Conservation (phyloP, 2,113 vertebrate genomes). For the Spermophilus dauricus region DNA sequence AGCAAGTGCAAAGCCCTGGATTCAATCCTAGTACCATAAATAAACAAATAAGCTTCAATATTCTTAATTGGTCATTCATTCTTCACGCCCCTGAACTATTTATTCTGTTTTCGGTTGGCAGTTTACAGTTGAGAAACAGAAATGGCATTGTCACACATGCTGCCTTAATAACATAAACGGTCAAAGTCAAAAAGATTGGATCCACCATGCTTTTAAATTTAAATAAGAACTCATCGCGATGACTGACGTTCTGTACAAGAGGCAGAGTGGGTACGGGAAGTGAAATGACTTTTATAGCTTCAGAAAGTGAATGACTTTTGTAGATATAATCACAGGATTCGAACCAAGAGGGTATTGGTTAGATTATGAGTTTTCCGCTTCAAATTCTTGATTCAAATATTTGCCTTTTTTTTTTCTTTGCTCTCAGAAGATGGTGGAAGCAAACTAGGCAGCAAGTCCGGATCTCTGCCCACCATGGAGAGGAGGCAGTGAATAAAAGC, state of each 20-base stretch:
- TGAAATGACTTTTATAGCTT: neutral
- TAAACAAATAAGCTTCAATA: neutral
- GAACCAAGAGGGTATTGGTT: neutral
- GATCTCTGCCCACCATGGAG: too few relatives aligned
- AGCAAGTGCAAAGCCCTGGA: too few relatives aligned
- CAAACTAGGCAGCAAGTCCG: too few relatives aligned
- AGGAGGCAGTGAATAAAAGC: too few relatives aligned
- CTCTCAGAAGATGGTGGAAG: too few relatives aligned
- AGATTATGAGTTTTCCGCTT: constrained; percentile 5
- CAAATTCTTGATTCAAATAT: neutral
- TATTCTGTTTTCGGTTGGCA: neutral
- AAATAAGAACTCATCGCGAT: constrained; percentile 41
- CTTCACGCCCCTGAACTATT: neutral
- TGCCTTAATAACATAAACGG: constrained; percentile 30
- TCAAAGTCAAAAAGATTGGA: constrained; percentile 27
- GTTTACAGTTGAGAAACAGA: constrained; percentile 41
- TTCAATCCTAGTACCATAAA: neutral
- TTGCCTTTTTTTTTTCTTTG: too few relatives aligned
- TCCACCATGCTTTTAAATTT: constrained; percentile 53
- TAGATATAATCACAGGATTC: neutral
- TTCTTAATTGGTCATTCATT: neutral
- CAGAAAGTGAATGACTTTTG: constrained; percentile 14
- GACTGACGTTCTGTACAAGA: constrained; percentile 19
- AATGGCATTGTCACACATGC: neutral
- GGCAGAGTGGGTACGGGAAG: neutral